Evolutionary conservation across 2,888 invertebrate species (phyloP), one percentile per base, ranked within the genome.

Genomic region (Drosophila eohydei): DNA sequence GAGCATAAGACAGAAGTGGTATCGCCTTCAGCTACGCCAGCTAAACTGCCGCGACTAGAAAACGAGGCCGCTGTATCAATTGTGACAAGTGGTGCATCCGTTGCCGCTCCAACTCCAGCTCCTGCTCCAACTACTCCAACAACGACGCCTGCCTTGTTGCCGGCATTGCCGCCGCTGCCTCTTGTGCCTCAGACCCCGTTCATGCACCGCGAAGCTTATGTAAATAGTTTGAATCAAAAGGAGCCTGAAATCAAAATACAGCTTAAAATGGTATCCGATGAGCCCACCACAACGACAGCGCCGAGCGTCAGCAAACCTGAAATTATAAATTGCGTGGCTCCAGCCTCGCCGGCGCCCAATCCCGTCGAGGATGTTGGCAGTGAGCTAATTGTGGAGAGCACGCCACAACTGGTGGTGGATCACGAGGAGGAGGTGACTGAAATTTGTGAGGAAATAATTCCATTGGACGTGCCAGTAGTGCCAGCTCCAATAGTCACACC

Each of bases 171-270:
- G 52, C 67, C 81, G 61, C 70, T 90, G 74, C 92, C 92, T 62
- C 64, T 85, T 75, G 91, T 92, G 86, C 92, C 92, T 88, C 89
- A 88, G 48, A 81, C 86, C 36, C 83, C 86, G 43, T 88, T 90
- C 68, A 83, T 86, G 41, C 88, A 90, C 59, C 90, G 89, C 51
- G 90, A 90, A 80, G 90, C 90, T 34, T 92, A 92, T 72, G 91
- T 90, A 40, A 91, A 92, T 71, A 92, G 92, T 65, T 78, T 92
- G 48, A 92, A 92, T 90, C 92, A 92, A 90, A 92, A 92, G 68
- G 90, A 92, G 80, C 92, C 92, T 60, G 92, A 92, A 88, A 91
- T 92, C 76, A 92, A 92, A 91, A 92, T 92, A 61, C 90, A 92
- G 90, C 88, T 93, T 74, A 91, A 92, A 90, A 91, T 92, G 68